These are phyloP conservation scores for Teleiodes luculella DNA, from an alignment of 2,888 invertebrate genomes.

Conservation along the genomic window DNA sequence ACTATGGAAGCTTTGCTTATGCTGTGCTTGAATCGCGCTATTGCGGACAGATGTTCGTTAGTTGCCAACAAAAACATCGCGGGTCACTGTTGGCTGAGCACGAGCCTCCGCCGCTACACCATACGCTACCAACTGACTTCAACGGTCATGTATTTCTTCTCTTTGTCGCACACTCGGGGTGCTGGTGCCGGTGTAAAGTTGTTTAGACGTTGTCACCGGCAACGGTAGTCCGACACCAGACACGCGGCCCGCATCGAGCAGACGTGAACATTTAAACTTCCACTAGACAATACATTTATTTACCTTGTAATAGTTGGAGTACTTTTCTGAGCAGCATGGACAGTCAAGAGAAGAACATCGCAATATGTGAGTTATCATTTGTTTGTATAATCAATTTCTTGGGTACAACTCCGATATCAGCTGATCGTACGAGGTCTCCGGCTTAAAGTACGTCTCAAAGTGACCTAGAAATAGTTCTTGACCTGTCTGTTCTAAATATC, in stretches of 20 bases:
- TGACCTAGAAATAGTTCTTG: slow-evolving; percentile 39
- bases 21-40: neutral
- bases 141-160: slow-evolving; percentile 34
- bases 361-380: slow-evolving; percentile 21
- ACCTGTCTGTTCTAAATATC: slow-evolving; percentile 23
- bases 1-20: neutral
- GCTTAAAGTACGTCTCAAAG: slow-evolving; percentile 10
- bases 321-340: neutral
- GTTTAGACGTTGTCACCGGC: slow-evolving; percentile 71
- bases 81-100: slow-evolving; percentile 70
- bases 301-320: slow-evolving; percentile 20
- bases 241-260: slow-evolving; percentile 50
- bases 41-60: slow-evolving; percentile 58
- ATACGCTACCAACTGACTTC: slow-evolving; percentile 51
- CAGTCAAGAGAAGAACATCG: slow-evolving; percentile 14
- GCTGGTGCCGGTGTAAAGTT: slow-evolving; percentile 60
- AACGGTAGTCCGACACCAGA: slow-evolving; percentile 67
- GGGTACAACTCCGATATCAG: slow-evolving; percentile 15
- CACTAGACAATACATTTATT: slow-evolving; percentile 49
- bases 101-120: slow-evolving; percentile 52
- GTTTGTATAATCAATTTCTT: neutral
- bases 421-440: slow-evolving; percentile 16
- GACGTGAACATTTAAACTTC: slow-evolving; percentile 53
- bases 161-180: slow-evolving; percentile 54
- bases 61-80: slow-evolving; percentile 51